Percentiles rank a stretch among this genome's conserved stretches.
phyloP scores from a whole-genome alignment of 2,113 vertebrate species.

The Geococcyx californianus region DNA sequence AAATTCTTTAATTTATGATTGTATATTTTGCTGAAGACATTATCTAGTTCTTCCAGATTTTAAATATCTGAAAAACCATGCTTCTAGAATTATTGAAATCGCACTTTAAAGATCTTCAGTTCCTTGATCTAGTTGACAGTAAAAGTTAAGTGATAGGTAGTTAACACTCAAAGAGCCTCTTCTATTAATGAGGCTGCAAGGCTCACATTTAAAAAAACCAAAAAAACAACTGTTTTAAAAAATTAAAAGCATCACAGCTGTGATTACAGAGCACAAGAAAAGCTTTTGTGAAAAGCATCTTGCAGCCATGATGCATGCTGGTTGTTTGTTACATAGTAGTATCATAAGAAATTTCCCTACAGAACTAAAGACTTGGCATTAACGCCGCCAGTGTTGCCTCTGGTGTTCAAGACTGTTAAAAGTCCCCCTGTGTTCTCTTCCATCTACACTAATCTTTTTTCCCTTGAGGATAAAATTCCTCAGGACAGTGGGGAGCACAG shows the following conservation, averaged over 20 bases:
- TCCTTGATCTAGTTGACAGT: neutral
- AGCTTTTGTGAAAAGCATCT: neutral
- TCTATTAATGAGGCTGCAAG: fast-evolving
- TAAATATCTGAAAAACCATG: neutral
- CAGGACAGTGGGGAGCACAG: neutral
- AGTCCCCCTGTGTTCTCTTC: fast-evolving
- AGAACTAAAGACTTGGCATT: neutral
- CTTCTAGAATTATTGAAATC: neutral
- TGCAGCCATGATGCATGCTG: neutral
- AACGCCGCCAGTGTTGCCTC: neutral
- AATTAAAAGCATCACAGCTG: neutral
- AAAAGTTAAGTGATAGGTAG: neutral
- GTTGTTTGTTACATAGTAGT: neutral
- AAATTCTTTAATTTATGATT: neutral
- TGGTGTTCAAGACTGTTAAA: fast-evolving
- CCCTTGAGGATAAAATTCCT: neutral
- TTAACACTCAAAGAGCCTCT: neutral
- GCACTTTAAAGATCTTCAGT: neutral
- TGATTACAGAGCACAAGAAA: neutral
- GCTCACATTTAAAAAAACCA: neutral
- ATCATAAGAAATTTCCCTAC: neutral
- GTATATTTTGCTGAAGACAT: neutral
- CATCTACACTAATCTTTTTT: neutral
- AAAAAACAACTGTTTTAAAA: too few species aligned
- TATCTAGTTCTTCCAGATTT: neutral